These are phyloP conservation scores for Macaria liturata DNA, from an alignment of 2,888 invertebrate genomes.

Conservation along the genomic window DNA sequence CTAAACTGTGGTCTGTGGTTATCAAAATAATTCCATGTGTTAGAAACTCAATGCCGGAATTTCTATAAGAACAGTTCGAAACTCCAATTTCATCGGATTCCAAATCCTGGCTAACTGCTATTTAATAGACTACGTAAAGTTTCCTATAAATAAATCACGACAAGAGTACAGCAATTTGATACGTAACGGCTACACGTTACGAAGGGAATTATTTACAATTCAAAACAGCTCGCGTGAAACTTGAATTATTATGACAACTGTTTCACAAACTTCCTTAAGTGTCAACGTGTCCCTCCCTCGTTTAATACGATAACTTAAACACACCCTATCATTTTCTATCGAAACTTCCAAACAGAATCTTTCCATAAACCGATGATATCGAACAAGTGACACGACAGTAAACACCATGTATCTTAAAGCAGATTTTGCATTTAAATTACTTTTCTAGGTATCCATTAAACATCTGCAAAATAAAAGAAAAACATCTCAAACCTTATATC, in stretches of 20 bases:
- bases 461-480: conserved; percentile 15
- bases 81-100: not conserved
- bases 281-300: conserved; percentile 39
- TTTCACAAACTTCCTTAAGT: conserved; percentile 46
- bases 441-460: conserved; percentile 3
- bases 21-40: no score
- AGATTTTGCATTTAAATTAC: not conserved
- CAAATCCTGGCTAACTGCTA: not conserved
- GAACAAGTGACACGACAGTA: not conserved
- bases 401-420: not conserved
- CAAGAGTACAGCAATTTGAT: conserved; percentile 16
- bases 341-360: conserved; percentile 29
- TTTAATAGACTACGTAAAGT: not conserved
- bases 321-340: conserved; percentile 44
- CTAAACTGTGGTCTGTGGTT: no score
- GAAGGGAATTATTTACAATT: conserved; percentile 45
- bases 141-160: conserved; percentile 8
- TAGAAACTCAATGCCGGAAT: no score
- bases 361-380: conserved; percentile 2
- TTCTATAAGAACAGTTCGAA: no score
- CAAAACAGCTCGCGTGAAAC: conserved; percentile 46
- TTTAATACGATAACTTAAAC: conserved; percentile 34
- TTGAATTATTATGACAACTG: conserved; percentile 53
- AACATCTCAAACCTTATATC: conserved; percentile 5
- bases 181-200: conserved; percentile 27